Evolutionary conservation across 2,113 vertebrate genomes (phyloP).

Genomic region (Equus przewalskii): DNA sequence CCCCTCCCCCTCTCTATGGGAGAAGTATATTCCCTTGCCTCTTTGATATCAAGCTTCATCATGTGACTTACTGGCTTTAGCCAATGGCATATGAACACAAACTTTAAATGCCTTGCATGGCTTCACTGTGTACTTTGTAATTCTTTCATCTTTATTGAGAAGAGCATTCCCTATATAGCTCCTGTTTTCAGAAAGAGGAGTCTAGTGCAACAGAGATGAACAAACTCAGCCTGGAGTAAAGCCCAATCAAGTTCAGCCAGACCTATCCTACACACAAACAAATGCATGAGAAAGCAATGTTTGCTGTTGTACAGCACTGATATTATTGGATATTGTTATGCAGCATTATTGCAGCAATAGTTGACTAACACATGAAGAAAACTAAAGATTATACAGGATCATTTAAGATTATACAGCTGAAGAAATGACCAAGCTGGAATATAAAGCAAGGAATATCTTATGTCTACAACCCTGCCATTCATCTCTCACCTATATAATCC

Average conservation of each 20-base stretch:
- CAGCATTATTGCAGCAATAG: not conserved
- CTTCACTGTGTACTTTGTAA: not conserved
- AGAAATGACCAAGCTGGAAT: not conserved
- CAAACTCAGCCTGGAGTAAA: not conserved
- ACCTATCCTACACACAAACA: not conserved
- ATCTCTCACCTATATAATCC: not conserved
- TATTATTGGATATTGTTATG: not conserved
- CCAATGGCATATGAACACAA: not conserved
- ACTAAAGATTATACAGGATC: not conserved
- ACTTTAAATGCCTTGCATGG: not conserved
- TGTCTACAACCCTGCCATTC: not conserved
- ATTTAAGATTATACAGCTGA: not conserved
- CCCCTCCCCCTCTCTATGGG: not conserved
- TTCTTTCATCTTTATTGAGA: not conserved
- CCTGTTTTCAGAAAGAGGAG: not conserved
- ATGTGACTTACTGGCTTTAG: not conserved
- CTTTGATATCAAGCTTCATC: not conserved
- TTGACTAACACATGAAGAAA: not conserved
- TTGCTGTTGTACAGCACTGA: not conserved
- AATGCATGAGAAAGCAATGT: not conserved
- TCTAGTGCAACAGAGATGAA: not conserved
- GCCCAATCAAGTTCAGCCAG: not conserved
- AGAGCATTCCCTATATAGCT: not conserved
- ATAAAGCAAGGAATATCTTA: not conserved
- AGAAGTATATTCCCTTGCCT: not conserved